Conservation (phyloP, 1,140 invertebrate genomes). For the Drosophila tsacasi region DNA sequence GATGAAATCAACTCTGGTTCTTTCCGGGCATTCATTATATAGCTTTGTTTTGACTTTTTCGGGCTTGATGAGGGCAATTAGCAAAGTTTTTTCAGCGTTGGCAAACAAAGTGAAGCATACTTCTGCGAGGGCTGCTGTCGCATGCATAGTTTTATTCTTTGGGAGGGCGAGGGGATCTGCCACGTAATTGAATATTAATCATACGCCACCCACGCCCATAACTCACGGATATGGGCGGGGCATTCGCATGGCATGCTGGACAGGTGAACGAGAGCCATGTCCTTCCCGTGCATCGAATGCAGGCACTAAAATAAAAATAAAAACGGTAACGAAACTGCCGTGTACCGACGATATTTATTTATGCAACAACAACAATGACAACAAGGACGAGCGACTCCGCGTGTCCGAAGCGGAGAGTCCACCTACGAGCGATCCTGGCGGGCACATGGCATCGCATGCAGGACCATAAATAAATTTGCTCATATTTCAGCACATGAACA, state of each 20-base stretch:
- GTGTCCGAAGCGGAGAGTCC: slow-evolving; percentile 20
- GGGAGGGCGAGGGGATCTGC: slow-evolving; percentile 32
- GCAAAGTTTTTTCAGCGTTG: slow-evolving; percentile 67
- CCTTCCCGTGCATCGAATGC: slow-evolving; percentile 50
- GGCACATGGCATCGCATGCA: slow-evolving; percentile 54
- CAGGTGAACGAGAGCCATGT: slow-evolving; percentile 62
- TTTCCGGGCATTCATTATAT: slow-evolving; percentile 53
- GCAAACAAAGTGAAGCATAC: slow-evolving; percentile 43
- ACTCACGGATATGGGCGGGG: slow-evolving; percentile 47
- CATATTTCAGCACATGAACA: slow-evolving; percentile 83
- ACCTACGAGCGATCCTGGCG: slow-evolving; percentile 26
- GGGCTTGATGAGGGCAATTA: slow-evolving; percentile 68
- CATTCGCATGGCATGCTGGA: slow-evolving; percentile 49
- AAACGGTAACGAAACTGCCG: slow-evolving; percentile 23
- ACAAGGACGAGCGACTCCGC: slow-evolving; percentile 41
- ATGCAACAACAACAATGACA: slow-evolving; percentile 68
- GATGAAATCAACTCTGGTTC: slow-evolving; percentile 29
- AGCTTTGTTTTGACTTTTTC: slow-evolving; percentile 29
- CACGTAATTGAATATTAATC: slow-evolving; percentile 82
- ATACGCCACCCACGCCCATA: slow-evolving; percentile 69
- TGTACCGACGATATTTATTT: slow-evolving; percentile 54
- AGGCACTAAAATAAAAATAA: slow-evolving; percentile 35
- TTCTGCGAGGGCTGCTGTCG: slow-evolving; percentile 35
- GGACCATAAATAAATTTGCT: slow-evolving; percentile 78
- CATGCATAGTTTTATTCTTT: slow-evolving; percentile 47